These are phyloP conservation scores for Epizoanthus ramosus DNA, from an alignment of 92 coral and sea anemone species.

Conservation along the genomic window DNA sequence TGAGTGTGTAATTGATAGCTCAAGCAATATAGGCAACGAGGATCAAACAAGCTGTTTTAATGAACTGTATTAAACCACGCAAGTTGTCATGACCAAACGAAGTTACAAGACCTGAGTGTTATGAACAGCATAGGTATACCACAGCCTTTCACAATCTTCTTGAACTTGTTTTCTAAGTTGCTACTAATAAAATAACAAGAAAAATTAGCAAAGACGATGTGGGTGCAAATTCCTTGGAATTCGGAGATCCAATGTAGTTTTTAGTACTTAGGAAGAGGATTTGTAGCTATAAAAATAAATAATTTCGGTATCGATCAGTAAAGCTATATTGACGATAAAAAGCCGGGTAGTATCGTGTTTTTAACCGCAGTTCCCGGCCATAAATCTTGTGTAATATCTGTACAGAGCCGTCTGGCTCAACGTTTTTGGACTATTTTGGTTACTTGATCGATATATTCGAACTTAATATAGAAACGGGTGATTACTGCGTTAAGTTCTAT, in stretches of 20 bases:
- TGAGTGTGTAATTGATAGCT: slow-evolving; percentile 13
- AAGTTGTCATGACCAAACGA: slow-evolving; percentile 12
- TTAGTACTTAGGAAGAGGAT: too few relatives aligned
- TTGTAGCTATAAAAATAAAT: background rate
- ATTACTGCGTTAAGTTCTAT: slow-evolving; percentile 9
- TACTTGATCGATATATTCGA: slow-evolving; percentile 31
- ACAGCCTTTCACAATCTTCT: background rate
- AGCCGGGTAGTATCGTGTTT: background rate
- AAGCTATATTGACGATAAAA: background rate
- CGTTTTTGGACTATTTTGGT: slow-evolving; percentile 26
- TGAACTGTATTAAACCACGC: slow-evolving; percentile 12
- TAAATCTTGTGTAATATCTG: slow-evolving; percentile 24
- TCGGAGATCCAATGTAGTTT: too few relatives aligned
- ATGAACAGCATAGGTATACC: background rate
- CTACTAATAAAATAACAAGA: too few relatives aligned
- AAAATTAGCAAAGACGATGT: too few relatives aligned
- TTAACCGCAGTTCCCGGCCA: slow-evolving; percentile 1
- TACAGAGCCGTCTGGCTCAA: slow-evolving; percentile 39
- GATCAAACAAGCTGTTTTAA: slow-evolving; percentile 13
- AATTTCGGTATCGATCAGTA: background rate
- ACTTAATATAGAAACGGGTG: slow-evolving; percentile 33
- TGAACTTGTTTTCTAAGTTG: background rate
- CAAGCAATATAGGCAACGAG: background rate
- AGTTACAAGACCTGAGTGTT: background rate
- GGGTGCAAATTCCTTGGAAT: too few relatives aligned